Conservation (phyloP, 2,888 invertebrate species). For the Tribolium freemani region DNA sequence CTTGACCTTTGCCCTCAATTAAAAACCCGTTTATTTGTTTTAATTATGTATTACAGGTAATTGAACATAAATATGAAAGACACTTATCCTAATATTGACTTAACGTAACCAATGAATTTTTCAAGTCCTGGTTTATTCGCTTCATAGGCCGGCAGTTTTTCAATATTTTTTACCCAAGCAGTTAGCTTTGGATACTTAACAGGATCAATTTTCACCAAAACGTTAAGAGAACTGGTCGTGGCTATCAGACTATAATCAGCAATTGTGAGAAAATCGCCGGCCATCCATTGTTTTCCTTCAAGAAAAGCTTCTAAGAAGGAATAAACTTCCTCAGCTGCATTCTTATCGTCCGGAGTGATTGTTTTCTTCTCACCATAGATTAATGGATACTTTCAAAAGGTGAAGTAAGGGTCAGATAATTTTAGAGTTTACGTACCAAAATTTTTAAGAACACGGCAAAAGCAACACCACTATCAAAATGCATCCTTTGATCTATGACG, state of each 20-base stretch:
- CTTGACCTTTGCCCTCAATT: too few species aligned
- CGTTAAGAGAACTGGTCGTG: conserved; percentile 47
- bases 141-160: conserved; percentile 51
- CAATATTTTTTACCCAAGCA: conserved; percentile 57
- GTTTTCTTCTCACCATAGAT: neutral
- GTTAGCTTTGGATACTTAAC: conserved; percentile 58
- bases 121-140: conserved; percentile 21
- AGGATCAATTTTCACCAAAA: conserved; percentile 44
- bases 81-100: too few species aligned
- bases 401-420: too few species aligned
- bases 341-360: neutral
- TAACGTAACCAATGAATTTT: neutral
- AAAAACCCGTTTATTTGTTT: too few species aligned
- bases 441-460: conserved; percentile 53
- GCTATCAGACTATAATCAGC: conserved; percentile 54
- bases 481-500: conserved; percentile 70
- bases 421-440: neutral
- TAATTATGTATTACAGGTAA: too few species aligned
- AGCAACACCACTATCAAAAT: conserved; percentile 71
- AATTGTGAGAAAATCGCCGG: conserved; percentile 53
- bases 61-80: too few species aligned
- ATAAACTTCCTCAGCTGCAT: conserved; percentile 57
- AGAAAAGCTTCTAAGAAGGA: conserved; percentile 69
- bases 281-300: conserved; percentile 58
- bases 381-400: too few species aligned